phyloP scores from a whole-genome alignment of 2,888 invertebrate species.

The Candidula unifasciata region DNA sequence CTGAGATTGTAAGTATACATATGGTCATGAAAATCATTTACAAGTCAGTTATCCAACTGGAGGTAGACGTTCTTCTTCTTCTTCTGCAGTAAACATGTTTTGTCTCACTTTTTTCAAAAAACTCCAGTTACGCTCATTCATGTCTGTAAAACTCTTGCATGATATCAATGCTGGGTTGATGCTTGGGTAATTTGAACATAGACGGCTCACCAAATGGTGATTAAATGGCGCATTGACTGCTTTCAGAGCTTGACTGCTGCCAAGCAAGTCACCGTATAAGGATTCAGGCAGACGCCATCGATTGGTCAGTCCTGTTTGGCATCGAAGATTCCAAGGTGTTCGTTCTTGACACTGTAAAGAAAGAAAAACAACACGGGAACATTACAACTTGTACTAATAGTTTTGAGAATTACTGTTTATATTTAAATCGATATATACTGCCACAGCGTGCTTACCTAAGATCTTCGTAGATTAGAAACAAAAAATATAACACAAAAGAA shows the following conservation, averaged over 20 bases:
- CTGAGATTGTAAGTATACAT: background rate
- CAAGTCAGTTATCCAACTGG: background rate
- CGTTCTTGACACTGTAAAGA: slow-evolving; percentile 83
- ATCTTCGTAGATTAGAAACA: too few species aligned
- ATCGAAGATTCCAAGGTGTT: slow-evolving; percentile 68
- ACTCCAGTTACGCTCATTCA: slow-evolving; percentile 38
- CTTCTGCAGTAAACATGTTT: background rate
- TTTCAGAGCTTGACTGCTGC: slow-evolving; percentile 73
- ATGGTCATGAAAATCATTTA: background rate
- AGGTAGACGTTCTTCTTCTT: background rate
- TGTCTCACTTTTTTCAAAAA: slow-evolving; percentile 20
- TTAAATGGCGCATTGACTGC: slow-evolving; percentile 69
- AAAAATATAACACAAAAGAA: too few species aligned
- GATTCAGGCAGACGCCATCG: slow-evolving; percentile 75
- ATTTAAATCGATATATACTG: too few species aligned
- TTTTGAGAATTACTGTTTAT: too few species aligned
- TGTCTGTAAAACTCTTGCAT: slow-evolving; percentile 22
- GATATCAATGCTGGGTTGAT: slow-evolving; percentile 2
- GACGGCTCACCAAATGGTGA: slow-evolving; percentile 66
- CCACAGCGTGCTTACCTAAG: too few species aligned
- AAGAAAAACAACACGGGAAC: background rate
- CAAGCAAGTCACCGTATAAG: slow-evolving; percentile 74
- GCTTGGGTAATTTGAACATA: slow-evolving; percentile 63
- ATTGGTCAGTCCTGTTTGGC: slow-evolving; percentile 74
- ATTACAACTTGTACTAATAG: background rate